Conservation (phyloP, 2,113 vertebrate genomes). For the Passer domesticus region DNA sequence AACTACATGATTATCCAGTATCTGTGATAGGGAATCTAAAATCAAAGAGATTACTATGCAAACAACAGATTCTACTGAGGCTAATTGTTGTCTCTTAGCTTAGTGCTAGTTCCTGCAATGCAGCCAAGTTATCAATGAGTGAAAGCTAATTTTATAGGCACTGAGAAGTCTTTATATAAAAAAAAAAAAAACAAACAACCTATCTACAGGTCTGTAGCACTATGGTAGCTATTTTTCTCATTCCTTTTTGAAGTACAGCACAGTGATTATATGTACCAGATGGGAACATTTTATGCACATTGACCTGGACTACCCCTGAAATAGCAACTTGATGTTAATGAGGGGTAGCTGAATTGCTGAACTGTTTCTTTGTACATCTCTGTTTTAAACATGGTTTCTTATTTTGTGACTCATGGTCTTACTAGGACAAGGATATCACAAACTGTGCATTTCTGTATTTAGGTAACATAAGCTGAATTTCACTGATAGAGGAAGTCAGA, state of each 20-base stretch:
- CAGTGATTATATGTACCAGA: constrained; percentile 28
- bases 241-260: neutral
- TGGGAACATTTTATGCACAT: constrained; percentile 46
- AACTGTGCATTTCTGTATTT: neutral
- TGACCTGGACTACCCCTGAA: constrained; percentile 46
- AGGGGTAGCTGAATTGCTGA: constrained; percentile 11
- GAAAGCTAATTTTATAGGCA: neutral
- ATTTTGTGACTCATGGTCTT: neutral
- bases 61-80: neutral
- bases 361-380: neutral
- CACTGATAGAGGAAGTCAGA: neutral
- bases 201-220: neutral
- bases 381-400: constrained; percentile 8
- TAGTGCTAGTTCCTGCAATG: neutral
- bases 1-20: neutral
- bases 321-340: constrained; percentile 51
- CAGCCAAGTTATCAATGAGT: neutral
- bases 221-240: neutral
- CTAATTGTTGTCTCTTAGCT: neutral
- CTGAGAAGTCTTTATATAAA: neutral
- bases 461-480: neutral
- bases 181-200: neutral
- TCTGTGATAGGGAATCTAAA: neutral
- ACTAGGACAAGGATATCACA: neutral
- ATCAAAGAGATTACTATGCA: neutral